Base-by-base conservation (phyloP, 2,797 vertebrate genomes). In the Steatocranus sp. region DNA sequence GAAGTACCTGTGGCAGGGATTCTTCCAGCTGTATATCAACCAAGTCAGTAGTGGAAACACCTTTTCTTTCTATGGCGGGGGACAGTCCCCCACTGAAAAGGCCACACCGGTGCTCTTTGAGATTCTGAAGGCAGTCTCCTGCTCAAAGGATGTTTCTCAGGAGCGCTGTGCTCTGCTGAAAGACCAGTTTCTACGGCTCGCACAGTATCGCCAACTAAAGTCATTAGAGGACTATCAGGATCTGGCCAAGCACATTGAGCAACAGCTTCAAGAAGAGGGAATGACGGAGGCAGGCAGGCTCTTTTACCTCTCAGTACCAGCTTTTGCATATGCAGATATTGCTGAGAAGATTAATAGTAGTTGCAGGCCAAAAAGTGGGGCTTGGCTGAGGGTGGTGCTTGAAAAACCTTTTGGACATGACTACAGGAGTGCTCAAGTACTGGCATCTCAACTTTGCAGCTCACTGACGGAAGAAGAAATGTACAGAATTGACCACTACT, bases 401-500 rank as follows among this genome's bases (percentile, higher is more conserved):
- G 99, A 99, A 93, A 99, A 99, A 15, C 98, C 98, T n/a, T 99
- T 99, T 2, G 99, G 99, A 25, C 98, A 97, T 0, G 96, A 99
- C 92, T 93, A 96, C 76, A 63, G 30, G 68, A 99, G 98, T 0
- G 98, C 98, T 49, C 97, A 97, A 84, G 89, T 96, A 58, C 88
- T 99, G 10, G 96, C 97, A 2, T 76, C 93, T 20, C 94, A 97
- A 58, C 97, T 99, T 1, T 88, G 85, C 2, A 92, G 51, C 79
- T 97, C 96, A 34, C 96, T 99, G 84, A 96, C 79, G 50, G 98
- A 99, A 83, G 97, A 99, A 63, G 99, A 99, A 95, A 98, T 99
- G 97, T 99, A 97, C 95, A 95, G 98, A 17, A 98, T 99, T 27
- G 99, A 99, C 87, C 99, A 99, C 84, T 99, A 99, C 94, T 93